Conservation (phyloP, 2,113 vertebrate species). For the Siphamia tubifer region DNA sequence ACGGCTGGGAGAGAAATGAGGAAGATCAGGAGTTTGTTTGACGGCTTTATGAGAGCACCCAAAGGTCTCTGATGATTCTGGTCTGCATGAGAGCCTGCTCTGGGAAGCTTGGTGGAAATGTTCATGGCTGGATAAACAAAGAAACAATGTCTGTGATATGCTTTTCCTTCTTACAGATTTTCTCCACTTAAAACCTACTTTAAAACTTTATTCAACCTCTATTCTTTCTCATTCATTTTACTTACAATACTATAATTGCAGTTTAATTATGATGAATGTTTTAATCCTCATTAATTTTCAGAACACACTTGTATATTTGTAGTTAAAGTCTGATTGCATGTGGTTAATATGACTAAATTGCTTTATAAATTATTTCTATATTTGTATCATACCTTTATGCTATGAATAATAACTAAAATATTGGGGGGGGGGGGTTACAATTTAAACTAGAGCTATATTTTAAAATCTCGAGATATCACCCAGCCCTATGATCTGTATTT, state of each 20-base stretch:
- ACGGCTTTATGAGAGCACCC: conserved; percentile 45
- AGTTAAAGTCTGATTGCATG: neutral
- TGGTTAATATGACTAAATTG: neutral
- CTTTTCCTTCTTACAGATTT: neutral
- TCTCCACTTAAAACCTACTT: neutral
- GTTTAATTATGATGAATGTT: neutral
- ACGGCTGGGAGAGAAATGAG: conserved; percentile 39
- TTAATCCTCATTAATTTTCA: neutral
- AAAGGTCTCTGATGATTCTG: conserved; percentile 39
- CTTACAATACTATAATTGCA: neutral
- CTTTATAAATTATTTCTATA: neutral
- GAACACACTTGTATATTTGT: conserved; percentile 5
- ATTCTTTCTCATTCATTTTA: neutral
- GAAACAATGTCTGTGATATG: neutral
- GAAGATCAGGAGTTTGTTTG: conserved; percentile 54
- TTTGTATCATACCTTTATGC: no score
- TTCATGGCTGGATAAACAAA: neutral
- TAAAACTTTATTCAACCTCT: neutral
- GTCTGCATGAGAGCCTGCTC: conserved; percentile 33
- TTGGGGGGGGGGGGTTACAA: no score
- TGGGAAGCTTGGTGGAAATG: neutral
- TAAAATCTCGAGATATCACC: no score
- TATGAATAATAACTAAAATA: no score
- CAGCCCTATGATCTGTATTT: neutral
- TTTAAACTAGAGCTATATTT: no score